phyloP scores from a whole-genome alignment of 2,797 vertebrate genomes.

The Holocentrus rufus region DNA sequence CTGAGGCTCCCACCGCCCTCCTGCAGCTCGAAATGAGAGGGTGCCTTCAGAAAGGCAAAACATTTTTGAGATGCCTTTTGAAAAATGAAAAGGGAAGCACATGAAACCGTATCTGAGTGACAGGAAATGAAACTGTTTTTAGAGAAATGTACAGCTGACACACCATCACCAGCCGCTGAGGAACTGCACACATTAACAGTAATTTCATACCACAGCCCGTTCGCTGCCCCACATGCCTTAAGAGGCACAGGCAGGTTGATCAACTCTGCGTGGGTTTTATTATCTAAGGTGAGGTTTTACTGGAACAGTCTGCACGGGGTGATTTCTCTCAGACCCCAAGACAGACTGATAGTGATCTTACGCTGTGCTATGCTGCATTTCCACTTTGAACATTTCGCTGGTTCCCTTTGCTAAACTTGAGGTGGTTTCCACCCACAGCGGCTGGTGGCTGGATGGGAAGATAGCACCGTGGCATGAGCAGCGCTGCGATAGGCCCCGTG shows the following conservation, averaged over 20 bases:
- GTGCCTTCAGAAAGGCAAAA: neutral
- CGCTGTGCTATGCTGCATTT: neutral
- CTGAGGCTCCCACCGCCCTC: neutral
- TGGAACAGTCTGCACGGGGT: neutral
- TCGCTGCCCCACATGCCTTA: neutral
- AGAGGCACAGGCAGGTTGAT: slow-evolving; percentile 9
- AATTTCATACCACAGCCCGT: slow-evolving; percentile 2
- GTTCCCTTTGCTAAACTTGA: neutral
- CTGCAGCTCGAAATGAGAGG: neutral
- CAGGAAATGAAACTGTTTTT: slow-evolving; percentile 75
- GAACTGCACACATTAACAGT: slow-evolving; percentile 5
- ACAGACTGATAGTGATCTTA: neutral
- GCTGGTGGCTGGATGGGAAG: neutral
- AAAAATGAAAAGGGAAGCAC: slow-evolving; percentile 66
- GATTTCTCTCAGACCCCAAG: neutral
- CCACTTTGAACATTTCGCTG: neutral
- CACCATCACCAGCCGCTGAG: slow-evolving; percentile 42
- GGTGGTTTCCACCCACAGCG: neutral
- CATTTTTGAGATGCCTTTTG: slow-evolving; percentile 40
- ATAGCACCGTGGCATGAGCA: neutral
- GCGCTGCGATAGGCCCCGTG: neutral
- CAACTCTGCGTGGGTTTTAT: neutral
- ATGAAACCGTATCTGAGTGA: slow-evolving; percentile 55
- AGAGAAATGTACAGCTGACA: slow-evolving; percentile 67
- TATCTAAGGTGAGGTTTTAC: neutral